Evolutionary conservation across 1,140 invertebrate genomes (phyloP).

Genomic region (Potamilus streckersoni): DNA sequence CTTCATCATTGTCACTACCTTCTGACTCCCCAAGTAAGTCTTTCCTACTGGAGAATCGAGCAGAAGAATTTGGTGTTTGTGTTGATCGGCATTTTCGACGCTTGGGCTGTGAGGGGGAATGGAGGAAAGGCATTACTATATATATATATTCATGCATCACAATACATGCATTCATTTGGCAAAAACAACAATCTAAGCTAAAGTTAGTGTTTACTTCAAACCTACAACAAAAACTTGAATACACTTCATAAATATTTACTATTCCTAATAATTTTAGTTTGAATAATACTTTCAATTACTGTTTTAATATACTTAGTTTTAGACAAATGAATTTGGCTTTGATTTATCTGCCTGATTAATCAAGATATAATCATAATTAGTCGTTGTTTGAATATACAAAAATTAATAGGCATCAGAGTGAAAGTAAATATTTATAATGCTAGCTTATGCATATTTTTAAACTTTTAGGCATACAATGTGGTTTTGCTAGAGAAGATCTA

Average conservation of each 20-base stretch:
- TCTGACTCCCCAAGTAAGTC: constrained; percentile 37
- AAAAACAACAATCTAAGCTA: neutral
- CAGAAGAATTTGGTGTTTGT: constrained; percentile 43
- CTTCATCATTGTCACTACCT: constrained; percentile 40
- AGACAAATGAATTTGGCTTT: no score
- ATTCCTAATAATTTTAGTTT: no score
- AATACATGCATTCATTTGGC: neutral
- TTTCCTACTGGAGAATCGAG: constrained; percentile 35
- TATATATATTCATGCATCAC: constrained; percentile 28
- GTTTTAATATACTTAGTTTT: no score
- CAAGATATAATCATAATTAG: no score
- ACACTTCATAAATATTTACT: constrained; percentile 5
- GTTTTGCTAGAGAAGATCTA: no score
- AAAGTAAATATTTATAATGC: no score
- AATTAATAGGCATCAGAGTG: no score
- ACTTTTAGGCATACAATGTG: no score
- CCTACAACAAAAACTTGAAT: neutral
- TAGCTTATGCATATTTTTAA: no score
- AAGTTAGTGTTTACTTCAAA: neutral
- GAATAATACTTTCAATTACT: no score
- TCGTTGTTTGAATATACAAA: no score
- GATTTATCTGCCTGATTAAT: no score
- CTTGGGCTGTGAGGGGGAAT: constrained; percentile 36
- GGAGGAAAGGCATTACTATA: constrained; percentile 43
- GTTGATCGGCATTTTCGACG: constrained; percentile 45